Conservation (phyloP, 2,113 vertebrate species). For the Egretta garzetta region DNA sequence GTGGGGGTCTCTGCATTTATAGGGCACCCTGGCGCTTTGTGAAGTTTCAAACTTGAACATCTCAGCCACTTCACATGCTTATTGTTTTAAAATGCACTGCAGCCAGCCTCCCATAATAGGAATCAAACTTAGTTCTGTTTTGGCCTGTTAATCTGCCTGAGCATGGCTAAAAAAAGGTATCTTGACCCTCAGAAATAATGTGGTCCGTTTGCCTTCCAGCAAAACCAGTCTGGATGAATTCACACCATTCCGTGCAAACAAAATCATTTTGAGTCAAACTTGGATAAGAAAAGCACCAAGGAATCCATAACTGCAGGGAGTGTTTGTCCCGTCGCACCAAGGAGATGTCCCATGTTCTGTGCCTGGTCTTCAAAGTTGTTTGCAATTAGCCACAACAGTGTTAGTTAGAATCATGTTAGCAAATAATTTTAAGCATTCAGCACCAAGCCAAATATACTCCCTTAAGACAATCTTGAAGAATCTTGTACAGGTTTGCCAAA, state of each 20-base stretch:
- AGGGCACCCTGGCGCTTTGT: neutral
- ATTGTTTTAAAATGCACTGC: slow-evolving; percentile 48
- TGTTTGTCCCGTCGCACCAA: neutral
- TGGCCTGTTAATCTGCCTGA: slow-evolving; percentile 38
- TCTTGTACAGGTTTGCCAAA: neutral
- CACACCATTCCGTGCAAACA: slow-evolving; percentile 38
- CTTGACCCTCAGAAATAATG: slow-evolving; percentile 35
- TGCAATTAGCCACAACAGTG: neutral
- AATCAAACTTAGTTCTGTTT: slow-evolving; percentile 54
- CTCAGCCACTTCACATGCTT: neutral
- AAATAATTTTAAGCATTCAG: neutral
- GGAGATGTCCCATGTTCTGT: neutral
- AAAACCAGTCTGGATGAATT: slow-evolving; percentile 25
- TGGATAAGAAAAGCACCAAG: slow-evolving; percentile 15
- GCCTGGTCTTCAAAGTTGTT: neutral
- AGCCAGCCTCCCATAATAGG: slow-evolving; percentile 63
- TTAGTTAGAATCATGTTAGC: slow-evolving; percentile 5
- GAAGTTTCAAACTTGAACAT: slow-evolving; percentile 5
- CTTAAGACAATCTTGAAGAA: slow-evolving; percentile 8
- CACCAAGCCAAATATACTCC: neutral
- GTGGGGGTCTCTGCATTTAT: neutral
- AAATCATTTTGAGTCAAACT: slow-evolving; percentile 24
- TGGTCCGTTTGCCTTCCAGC: slow-evolving; percentile 16
- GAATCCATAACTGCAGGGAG: neutral
- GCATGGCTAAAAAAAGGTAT: slow-evolving; percentile 69